phyloP scores from a whole-genome alignment of 2,888 invertebrate species.

The Orchesellides sinensis region DNA sequence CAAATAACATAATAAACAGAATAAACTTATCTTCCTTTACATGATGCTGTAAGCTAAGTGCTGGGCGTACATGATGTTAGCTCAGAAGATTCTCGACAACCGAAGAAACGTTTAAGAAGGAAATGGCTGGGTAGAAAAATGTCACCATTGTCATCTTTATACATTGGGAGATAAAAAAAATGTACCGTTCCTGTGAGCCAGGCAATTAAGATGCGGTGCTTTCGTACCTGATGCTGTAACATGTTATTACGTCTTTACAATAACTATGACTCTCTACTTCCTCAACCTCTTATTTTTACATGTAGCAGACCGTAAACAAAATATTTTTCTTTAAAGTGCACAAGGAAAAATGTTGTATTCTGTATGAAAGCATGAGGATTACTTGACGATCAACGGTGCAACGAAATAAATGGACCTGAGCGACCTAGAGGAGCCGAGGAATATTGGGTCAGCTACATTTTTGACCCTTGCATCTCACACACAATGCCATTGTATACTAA shows the following conservation, averaged over 20 bases:
- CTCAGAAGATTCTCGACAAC: no score
- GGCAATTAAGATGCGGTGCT: slow-evolving; percentile 30
- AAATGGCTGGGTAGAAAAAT: slow-evolving; percentile 7
- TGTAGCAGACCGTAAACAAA: slow-evolving; percentile 24
- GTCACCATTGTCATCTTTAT: slow-evolving; percentile 25
- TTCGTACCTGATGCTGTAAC: slow-evolving; percentile 43
- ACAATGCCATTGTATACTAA: slow-evolving; percentile 33
- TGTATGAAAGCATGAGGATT: slow-evolving; percentile 28
- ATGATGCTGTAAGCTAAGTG: background rate
- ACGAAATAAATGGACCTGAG: slow-evolving; percentile 22
- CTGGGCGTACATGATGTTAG: background rate
- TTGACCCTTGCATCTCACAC: slow-evolving; percentile 14
- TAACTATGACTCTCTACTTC: background rate
- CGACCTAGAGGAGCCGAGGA: slow-evolving; percentile 22
- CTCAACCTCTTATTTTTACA: background rate
- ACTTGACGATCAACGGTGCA: slow-evolving; percentile 59
- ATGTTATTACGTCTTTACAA: slow-evolving; percentile 12
- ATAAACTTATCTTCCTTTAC: no score
- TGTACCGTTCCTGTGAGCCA: slow-evolving; percentile 29
- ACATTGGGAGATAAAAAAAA: background rate
- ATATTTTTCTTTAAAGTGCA: slow-evolving; percentile 21
- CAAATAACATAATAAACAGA: background rate
- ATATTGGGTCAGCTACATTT: slow-evolving; percentile 40
- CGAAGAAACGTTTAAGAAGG: background rate
- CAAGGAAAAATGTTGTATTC: slow-evolving; percentile 9